A percentile compares a stretch with the other conserved stretches of the same genome.
These are phyloP conservation scores for Enteromius fasciolatus DNA, from an alignment of 2,797 vertebrate species.

Conservation along the genomic window DNA sequence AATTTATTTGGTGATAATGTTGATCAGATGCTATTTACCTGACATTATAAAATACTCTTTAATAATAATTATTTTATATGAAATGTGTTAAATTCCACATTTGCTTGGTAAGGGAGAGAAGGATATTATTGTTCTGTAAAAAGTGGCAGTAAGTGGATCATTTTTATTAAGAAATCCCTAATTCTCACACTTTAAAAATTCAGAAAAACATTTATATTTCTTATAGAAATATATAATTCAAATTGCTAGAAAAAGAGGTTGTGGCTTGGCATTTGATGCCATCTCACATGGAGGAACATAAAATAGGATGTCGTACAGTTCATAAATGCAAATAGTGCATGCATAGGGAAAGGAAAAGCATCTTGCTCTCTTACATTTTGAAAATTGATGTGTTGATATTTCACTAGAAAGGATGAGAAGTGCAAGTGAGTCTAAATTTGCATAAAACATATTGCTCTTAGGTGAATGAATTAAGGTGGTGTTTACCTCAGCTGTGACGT, in stretches of 20 bases:
- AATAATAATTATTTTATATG: not conserved
- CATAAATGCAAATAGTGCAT: not conserved
- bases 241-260: not conserved
- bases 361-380: not conserved
- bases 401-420: conserved; percentile 12
- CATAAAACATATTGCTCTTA: conserved; percentile 12
- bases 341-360: not conserved
- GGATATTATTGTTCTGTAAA: not conserved
- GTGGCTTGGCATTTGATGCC: not conserved
- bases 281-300: not conserved
- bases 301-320: not conserved
- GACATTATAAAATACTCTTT: not conserved
- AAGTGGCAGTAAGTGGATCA: not conserved
- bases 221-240: not conserved
- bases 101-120: not conserved
- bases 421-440: not conserved
- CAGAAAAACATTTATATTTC: not conserved
- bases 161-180: not conserved
- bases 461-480: conserved; percentile 1
- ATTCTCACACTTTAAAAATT: not conserved
- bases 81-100: not conserved
- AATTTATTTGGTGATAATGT: not conserved
- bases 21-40: not conserved
- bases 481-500: not conserved
- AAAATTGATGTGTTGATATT: not conserved